A percentile compares a stretch with the other conserved stretches of the same genome.
Conservation (phyloP, 2,797 vertebrate species). For the Gymnopithys bicolor region DNA sequence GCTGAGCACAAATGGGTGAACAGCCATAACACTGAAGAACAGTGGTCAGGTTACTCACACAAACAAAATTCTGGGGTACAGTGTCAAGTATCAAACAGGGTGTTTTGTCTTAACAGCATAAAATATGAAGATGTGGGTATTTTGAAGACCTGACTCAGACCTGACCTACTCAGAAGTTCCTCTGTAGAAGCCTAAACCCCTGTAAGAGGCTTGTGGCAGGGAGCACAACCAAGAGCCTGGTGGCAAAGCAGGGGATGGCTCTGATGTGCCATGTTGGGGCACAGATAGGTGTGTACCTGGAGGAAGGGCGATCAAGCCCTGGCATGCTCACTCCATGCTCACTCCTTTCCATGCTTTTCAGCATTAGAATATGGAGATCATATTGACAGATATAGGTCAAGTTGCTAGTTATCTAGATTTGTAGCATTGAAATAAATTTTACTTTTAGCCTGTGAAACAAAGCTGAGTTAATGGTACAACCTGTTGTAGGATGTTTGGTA, state of each 20-base stretch:
- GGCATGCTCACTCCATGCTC: background rate
- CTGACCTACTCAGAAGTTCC: background rate
- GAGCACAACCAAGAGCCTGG: background rate
- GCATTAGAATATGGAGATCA: background rate
- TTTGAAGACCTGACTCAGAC: background rate
- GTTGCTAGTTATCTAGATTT: background rate
- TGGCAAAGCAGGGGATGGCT: background rate
- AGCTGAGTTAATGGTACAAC: background rate
- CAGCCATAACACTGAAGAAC: background rate
- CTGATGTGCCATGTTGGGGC: background rate
- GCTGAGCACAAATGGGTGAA: background rate
- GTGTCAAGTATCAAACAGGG: background rate
- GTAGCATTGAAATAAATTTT: background rate
- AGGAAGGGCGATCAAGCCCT: background rate
- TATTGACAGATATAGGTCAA: background rate
- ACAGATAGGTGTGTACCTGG: fast-evolving
- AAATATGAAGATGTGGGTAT: background rate
- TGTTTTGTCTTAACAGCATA: background rate
- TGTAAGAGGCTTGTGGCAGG: background rate
- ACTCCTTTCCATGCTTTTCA: background rate
- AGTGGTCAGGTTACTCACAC: background rate
- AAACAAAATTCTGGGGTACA: background rate
- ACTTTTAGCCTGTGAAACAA: background rate
- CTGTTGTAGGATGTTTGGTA: background rate
- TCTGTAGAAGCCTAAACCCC: background rate